Evolutionary conservation across 2,888 invertebrate species (phyloP), one percentile per base, ranked within the genome.

Genomic region (Eretmocerus hayati): DNA sequence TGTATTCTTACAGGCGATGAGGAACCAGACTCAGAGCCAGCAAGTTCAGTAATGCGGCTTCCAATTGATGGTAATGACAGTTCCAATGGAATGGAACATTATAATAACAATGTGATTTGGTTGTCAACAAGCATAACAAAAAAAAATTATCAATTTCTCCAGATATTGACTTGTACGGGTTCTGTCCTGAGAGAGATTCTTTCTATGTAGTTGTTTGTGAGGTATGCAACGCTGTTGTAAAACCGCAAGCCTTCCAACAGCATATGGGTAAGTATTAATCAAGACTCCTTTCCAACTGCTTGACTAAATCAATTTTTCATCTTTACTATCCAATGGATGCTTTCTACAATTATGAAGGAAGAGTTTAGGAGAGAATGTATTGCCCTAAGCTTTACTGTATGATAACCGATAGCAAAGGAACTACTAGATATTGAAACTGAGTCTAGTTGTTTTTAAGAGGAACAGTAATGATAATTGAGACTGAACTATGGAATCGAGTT

Each of bases 181-280:
- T 85, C 61, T 85, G 85, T 62, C 89, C 89, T 20, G 85, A 86
- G 62, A 79, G 81, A 71, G 87, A 88, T 72, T 77, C 80, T 54
- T 81, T 88, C 60, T 82, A 82, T 66, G 81, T 86, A 53, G 85
- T 87, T 52, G 81, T 87, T 59, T 89, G 89, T 72, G 84, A 85
- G 71, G 77, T 82, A 68, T 89, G 89, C 70, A 82, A 81, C 57
- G 80, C 83, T 57, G 81, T 84, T 65, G 81, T 88, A 60, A 87
- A 87, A 73, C 85, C 86, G 60, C 84, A 85, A 69, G 87, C 87
- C 42, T 80, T 85, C 44, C 81, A 81, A 62, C 78, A 81, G 65
- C 89, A 89, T 70, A 79, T 87, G 72, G 77, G 71, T 71, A 63
- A 45, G 62, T 60, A 19, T 22, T 31, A 9, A 13, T 15, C 33